Conservation (phyloP, 2,888 invertebrate species). For the Emmelina monodactyla region DNA sequence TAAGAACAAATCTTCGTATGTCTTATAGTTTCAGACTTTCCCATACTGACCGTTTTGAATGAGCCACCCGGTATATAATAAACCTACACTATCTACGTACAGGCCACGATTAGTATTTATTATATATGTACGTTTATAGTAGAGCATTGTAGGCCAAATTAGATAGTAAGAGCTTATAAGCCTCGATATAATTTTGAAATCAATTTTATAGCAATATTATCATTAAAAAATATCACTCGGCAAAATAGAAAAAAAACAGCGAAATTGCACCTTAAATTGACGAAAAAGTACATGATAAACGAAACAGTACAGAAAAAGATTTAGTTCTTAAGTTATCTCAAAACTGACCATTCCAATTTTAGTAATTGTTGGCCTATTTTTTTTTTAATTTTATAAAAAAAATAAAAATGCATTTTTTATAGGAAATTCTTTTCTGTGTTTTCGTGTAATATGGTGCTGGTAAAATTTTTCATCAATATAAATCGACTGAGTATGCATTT, state of each 20-base stretch:
- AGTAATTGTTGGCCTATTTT: slow-evolving; percentile 22
- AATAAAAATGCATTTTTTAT: too few species aligned
- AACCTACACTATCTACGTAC: neutral
- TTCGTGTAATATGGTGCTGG: neutral
- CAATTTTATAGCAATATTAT: neutral
- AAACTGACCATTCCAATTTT: too few species aligned
- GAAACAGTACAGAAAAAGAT: too few species aligned
- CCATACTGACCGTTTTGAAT: neutral
- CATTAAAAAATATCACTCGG: slow-evolving; percentile 17
- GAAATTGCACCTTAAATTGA: neutral
- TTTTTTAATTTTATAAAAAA: slow-evolving; percentile 14
- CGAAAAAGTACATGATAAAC: too few species aligned
- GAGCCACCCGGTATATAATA: neutral
- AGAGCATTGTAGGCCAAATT: slow-evolving; percentile 28
- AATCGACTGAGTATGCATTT: slow-evolving; percentile 33
- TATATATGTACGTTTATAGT: neutral
- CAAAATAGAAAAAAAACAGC: slow-evolving; percentile 16
- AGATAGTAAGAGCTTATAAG: slow-evolving; percentile 25
- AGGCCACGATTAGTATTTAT: neutral
- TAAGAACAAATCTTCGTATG: neutral
- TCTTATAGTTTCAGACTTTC: neutral
- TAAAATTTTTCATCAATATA: too few species aligned
- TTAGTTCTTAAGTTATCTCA: too few species aligned
- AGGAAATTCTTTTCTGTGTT: too few species aligned
- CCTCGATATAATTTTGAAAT: neutral